These are phyloP conservation scores for Mungos mungo DNA, from an alignment of 2,113 vertebrate species.

Conservation along the genomic window DNA sequence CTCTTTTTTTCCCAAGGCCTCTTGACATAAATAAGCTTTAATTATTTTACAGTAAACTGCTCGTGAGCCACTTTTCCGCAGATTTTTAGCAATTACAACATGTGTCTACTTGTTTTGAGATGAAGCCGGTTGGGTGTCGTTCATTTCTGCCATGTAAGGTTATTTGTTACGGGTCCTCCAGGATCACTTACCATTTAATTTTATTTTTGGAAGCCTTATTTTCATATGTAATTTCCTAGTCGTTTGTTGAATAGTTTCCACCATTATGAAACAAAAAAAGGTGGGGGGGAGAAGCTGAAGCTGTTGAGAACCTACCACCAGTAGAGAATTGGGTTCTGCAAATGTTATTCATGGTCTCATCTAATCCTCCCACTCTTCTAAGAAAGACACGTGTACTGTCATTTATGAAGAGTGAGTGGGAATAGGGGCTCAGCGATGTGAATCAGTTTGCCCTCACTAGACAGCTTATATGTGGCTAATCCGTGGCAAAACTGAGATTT, in stretches of 20 bases:
- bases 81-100: slow-evolving; percentile 78
- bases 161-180: slow-evolving; percentile 61
- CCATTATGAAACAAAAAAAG: slow-evolving; percentile 21
- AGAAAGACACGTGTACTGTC: not conserved
- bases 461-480: not conserved
- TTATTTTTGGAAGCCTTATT: slow-evolving; percentile 50
- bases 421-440: not conserved
- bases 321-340: not conserved
- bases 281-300: not conserved
- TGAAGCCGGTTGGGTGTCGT: not conserved
- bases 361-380: not conserved
- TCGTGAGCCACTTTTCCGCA: slow-evolving; percentile 70
- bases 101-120: slow-evolving; percentile 83
- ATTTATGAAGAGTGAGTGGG: not conserved
- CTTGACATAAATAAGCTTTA: slow-evolving; percentile 94
- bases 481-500: not conserved
- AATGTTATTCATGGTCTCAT: not conserved
- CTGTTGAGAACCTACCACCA: not conserved
- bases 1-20: slow-evolving; percentile 86
- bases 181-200: slow-evolving; percentile 37
- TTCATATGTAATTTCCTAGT: slow-evolving; percentile 54
- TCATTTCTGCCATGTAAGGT: slow-evolving; percentile 57
- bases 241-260: slow-evolving; percentile 19
- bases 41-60: slow-evolving; percentile 90
- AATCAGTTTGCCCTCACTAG: not conserved